These are phyloP conservation scores for Rapana venosa DNA, from an alignment of 2,888 invertebrate genomes.

Conservation along the genomic window DNA sequence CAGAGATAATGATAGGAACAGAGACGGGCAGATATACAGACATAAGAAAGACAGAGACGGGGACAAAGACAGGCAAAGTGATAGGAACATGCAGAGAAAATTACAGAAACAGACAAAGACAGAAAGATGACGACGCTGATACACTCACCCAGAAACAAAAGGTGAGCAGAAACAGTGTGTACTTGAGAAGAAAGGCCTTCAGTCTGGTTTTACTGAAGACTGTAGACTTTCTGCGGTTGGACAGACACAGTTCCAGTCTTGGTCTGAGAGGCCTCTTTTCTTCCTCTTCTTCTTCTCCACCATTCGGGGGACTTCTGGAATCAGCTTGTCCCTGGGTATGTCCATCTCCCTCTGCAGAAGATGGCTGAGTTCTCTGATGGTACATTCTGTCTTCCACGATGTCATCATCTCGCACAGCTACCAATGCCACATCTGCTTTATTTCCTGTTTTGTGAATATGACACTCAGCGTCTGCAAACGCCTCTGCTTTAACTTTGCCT, in stretches of 20 bases:
- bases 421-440: not conserved
- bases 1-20: not conserved
- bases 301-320: not conserved
- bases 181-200: slow-evolving; percentile 83
- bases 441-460: too few species aligned
- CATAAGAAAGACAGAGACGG: not conserved
- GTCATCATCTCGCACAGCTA: not conserved
- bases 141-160: slow-evolving; percentile 92
- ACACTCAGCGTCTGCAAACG: too few species aligned
- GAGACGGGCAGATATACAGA: not conserved
- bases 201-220: slow-evolving; percentile 34
- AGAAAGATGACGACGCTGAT: not conserved
- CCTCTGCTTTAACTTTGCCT: too few species aligned
- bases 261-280: slow-evolving; percentile 38
- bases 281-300: not conserved
- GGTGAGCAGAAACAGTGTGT: slow-evolving; percentile 92
- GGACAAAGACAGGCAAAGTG: not conserved
- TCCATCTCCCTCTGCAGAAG: not conserved
- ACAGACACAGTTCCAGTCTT: slow-evolving; percentile 21
- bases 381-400: not conserved
- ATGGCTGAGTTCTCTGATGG: not conserved
- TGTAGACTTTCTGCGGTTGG: slow-evolving; percentile 31
- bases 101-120: not conserved
- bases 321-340: too few species aligned
- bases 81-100: not conserved